A percentile compares a stretch with the other conserved stretches of the same genome.
Evolutionary conservation across 2,888 invertebrate species (phyloP).

Genomic region (Pollenia angustigena): DNA sequence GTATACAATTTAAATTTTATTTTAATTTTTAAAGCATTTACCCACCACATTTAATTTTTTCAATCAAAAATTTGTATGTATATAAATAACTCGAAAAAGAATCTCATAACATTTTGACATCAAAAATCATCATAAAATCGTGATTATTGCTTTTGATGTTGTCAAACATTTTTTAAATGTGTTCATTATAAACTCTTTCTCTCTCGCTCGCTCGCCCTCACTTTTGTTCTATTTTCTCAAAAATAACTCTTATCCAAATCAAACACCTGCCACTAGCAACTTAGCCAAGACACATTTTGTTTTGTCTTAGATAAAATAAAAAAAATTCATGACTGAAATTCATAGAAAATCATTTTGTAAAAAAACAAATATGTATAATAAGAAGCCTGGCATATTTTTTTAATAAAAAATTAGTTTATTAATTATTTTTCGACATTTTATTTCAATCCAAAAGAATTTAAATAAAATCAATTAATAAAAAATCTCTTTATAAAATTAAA

Average conservation of each 20-base stretch:
- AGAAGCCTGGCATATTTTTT: not conserved
- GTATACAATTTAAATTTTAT: not conserved
- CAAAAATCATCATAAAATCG: conserved; percentile 43
- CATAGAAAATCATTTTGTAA: not conserved
- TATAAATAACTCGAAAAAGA: conserved; percentile 19
- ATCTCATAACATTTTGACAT: conserved; percentile 46
- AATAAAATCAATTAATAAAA: not conserved
- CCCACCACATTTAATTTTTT: not conserved
- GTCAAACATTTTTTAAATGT: conserved; percentile 56
- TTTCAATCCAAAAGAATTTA: not conserved
- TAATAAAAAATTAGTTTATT: not conserved
- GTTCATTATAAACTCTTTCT: conserved; percentile 49
- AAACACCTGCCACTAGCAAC: not conserved
- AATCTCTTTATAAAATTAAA: not conserved
- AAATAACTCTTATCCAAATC: not conserved
- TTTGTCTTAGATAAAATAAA: conserved; percentile 6
- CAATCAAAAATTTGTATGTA: not conserved
- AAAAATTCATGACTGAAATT: not conserved
- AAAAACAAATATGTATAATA: not conserved
- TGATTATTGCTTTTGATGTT: conserved; percentile 70
- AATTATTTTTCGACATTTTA: not conserved
- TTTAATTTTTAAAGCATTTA: not conserved
- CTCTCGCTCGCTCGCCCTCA: conserved; percentile 44
- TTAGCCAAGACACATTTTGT: conserved; percentile 11
- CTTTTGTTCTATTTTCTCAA: conserved; percentile 19